These are phyloP conservation scores for Lasioglossum villosulum DNA, from an alignment of 2,888 invertebrate species.

Conservation along the genomic window DNA sequence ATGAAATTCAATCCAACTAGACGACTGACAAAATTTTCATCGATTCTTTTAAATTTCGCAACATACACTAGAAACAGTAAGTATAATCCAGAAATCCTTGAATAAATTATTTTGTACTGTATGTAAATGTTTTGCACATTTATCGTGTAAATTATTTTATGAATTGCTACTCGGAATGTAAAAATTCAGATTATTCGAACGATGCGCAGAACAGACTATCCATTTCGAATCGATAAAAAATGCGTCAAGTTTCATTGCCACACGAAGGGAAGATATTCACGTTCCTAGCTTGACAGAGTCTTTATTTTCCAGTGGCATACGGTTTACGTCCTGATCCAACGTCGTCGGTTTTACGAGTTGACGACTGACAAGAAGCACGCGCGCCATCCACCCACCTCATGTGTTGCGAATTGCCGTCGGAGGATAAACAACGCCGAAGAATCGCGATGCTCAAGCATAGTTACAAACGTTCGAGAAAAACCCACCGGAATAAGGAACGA, in stretches of 20 bases:
- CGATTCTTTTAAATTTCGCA: no score
- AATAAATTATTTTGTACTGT: no score
- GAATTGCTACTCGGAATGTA: not conserved
- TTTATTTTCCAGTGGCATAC: conserved; percentile 26
- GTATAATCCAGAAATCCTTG: no score
- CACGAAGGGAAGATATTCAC: conserved; percentile 5
- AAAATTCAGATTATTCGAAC: not conserved
- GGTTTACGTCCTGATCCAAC: conserved; percentile 41
- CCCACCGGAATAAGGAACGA: not conserved
- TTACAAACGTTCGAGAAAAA: not conserved
- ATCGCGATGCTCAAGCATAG: conserved; percentile 27
- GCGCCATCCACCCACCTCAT: conserved; percentile 9
- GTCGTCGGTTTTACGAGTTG: conserved; percentile 65
- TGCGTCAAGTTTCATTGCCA: not conserved
- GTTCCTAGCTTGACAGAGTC: not conserved
- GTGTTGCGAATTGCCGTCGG: conserved; percentile 18
- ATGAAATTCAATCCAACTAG: no score
- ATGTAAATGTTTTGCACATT: no score
- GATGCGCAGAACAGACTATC: not conserved
- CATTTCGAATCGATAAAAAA: not conserved
- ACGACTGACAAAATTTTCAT: no score
- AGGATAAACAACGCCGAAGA: conserved; percentile 30
- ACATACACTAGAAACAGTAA: no score
- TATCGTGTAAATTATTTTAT: not conserved
- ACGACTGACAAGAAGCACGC: conserved; percentile 65